A percentile compares a stretch with the other conserved stretches of the same genome.
Evolutionary conservation across 2,888 invertebrate genomes (phyloP).

Genomic region (Mesorhabditis belari): DNA sequence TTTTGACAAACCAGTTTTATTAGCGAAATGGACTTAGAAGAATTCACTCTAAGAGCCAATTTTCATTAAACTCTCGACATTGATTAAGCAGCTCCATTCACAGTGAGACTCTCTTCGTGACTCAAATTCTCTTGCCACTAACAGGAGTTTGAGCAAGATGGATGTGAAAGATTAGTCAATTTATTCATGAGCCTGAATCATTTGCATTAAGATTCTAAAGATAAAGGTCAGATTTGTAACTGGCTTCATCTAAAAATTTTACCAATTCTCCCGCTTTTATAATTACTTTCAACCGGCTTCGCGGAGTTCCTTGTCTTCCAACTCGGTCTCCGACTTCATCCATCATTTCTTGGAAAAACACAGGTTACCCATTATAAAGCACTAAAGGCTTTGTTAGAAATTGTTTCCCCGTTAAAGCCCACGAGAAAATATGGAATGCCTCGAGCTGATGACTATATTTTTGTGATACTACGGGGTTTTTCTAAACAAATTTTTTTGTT

Average conservation of each 20-base stretch:
- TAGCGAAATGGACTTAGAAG: background rate
- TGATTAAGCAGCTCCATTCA: background rate
- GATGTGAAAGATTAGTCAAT: too few species aligned
- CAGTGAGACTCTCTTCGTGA: background rate
- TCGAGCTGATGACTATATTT: too few species aligned
- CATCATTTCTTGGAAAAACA: background rate
- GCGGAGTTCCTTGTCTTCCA: background rate
- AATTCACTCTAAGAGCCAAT: too few species aligned
- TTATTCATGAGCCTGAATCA: too few species aligned
- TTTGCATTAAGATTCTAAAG: too few species aligned
- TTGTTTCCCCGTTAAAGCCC: background rate
- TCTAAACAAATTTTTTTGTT: too few species aligned
- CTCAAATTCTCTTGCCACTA: background rate
- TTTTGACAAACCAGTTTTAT: too few species aligned
- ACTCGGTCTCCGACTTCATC: background rate
- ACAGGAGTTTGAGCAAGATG: background rate
- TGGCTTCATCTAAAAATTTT: too few species aligned
- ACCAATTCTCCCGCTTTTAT: too few species aligned
- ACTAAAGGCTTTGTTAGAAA: background rate
- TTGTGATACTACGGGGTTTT: too few species aligned
- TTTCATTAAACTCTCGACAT: background rate
- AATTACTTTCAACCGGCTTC: background rate
- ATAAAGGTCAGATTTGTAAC: too few species aligned
- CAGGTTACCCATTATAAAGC: background rate
- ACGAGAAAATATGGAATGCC: background rate